Conservation (phyloP, 2,888 invertebrate species). For the Ptilodon capucinus region DNA sequence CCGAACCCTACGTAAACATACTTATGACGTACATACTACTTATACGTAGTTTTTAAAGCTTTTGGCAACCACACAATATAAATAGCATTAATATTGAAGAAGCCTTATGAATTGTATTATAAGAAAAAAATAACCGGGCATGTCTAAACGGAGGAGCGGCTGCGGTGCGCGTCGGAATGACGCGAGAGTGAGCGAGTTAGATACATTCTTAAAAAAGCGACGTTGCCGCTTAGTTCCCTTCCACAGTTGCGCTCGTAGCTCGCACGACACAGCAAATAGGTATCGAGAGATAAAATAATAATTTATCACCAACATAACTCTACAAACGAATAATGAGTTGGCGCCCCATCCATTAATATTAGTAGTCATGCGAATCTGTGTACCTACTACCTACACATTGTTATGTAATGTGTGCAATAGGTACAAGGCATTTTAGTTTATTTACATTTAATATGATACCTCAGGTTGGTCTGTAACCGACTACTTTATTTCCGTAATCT, state of each 20-base stretch:
- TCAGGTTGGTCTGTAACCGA: no score
- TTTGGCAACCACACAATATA: constrained; percentile 15
- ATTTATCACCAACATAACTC: no score
- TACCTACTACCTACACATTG: no score
- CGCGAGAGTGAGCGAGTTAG: constrained; percentile 44
- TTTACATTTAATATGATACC: no score
- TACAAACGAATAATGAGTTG: constrained; percentile 3
- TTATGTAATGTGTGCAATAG: no score
- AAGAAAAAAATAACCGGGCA: constrained; percentile 31
- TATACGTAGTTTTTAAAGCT: constrained; percentile 2
- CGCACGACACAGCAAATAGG: constrained; percentile 19
- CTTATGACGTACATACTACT: no score
- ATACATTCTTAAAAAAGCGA: constrained; percentile 52
- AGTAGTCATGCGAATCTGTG: no score
- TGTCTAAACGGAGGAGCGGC: constrained; percentile 45
- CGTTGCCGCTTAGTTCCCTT: constrained; percentile 49
- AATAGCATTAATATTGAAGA: constrained; percentile 15
- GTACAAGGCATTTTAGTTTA: no score
- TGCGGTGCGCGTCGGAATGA: constrained; percentile 51
- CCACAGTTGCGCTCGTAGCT: constrained; percentile 35
- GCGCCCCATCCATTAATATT: background rate
- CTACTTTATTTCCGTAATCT: no score
- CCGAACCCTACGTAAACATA: no score
- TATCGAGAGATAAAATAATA: constrained; percentile 26
- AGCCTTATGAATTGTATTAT: constrained; percentile 22